These are phyloP conservation scores for Coleophora flavipennella DNA, from an alignment of 2,888 invertebrate species.

Conservation along the genomic window DNA sequence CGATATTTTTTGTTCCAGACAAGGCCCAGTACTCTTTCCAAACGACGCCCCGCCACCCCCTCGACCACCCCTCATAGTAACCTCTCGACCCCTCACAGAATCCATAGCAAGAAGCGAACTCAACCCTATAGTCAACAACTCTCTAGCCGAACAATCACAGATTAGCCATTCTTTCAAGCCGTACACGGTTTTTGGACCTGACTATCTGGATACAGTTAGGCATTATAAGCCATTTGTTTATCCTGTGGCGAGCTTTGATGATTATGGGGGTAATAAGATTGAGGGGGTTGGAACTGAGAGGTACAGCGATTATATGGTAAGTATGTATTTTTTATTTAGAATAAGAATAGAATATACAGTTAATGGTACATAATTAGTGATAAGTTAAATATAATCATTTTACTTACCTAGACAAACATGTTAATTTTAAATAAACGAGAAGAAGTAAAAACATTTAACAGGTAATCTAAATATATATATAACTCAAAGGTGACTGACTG, in stretches of 20 bases:
- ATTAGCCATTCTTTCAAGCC: constrained; percentile 6
- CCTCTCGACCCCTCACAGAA: constrained; percentile 51
- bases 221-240: constrained; percentile 27
- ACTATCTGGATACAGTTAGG: constrained; percentile 24
- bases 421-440: too few species aligned
- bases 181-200: constrained; percentile 2
- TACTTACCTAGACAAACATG: too few species aligned
- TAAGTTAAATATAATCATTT: too few species aligned
- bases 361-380: too few species aligned
- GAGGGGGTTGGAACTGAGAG: constrained; percentile 19
- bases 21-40: constrained; percentile 63
- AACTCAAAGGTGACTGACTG: too few species aligned
- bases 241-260: constrained; percentile 17
- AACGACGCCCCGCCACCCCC: constrained; percentile 49
- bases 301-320: constrained; percentile 42
- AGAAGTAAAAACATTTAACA: too few species aligned
- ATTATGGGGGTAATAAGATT: constrained; percentile 14
- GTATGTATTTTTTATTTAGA: constrained; percentile 4
- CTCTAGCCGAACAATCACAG: constrained; percentile 27
- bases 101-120: constrained; percentile 52
- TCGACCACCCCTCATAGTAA: constrained; percentile 50
- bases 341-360: not conserved
- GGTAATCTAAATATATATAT: too few species aligned
- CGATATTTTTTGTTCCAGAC: constrained; percentile 29
- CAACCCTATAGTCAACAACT: constrained; percentile 29